Conservation (phyloP, 2,113 vertebrate genomes). For the Marmota flaviventris region DNA sequence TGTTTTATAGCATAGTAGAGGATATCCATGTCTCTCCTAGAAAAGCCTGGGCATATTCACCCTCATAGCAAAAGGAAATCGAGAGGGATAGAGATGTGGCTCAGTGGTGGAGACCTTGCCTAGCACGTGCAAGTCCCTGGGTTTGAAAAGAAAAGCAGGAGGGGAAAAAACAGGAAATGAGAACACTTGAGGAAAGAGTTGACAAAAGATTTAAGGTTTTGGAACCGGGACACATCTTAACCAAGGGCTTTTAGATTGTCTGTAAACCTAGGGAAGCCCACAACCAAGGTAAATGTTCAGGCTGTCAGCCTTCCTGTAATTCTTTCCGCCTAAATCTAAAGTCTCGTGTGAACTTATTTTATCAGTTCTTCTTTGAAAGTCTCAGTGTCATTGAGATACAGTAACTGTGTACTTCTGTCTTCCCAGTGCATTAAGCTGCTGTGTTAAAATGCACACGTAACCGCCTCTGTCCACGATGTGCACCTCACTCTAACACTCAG, state of each 20-base stretch:
- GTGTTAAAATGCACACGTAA: conserved; percentile 57
- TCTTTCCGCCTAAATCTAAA: conserved; percentile 53
- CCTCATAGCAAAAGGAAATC: background rate
- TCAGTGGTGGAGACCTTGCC: background rate
- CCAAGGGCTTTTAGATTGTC: background rate
- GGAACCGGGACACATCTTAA: background rate
- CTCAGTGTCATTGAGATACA: background rate
- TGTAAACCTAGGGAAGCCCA: conserved; percentile 44
- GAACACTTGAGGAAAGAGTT: background rate
- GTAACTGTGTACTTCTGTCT: background rate
- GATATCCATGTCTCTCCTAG: background rate
- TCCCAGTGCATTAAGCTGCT: conserved; percentile 51
- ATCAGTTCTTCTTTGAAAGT: conserved; percentile 50
- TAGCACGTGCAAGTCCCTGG: background rate
- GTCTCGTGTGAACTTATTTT: background rate
- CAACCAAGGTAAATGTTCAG: conserved; percentile 5
- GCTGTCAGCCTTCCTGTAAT: conserved; percentile 66
- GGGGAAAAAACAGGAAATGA: background rate
- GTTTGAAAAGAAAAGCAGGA: background rate
- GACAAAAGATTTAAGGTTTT: background rate
- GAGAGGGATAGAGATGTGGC: background rate
- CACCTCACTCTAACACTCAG: conserved; percentile 82
- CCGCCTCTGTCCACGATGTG: conserved; percentile 54
- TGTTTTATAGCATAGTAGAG: background rate
- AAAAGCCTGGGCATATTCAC: background rate